Evolutionary conservation across 2,797 vertebrate genomes (phyloP).

Genomic region (Avahi laniger): DNA sequence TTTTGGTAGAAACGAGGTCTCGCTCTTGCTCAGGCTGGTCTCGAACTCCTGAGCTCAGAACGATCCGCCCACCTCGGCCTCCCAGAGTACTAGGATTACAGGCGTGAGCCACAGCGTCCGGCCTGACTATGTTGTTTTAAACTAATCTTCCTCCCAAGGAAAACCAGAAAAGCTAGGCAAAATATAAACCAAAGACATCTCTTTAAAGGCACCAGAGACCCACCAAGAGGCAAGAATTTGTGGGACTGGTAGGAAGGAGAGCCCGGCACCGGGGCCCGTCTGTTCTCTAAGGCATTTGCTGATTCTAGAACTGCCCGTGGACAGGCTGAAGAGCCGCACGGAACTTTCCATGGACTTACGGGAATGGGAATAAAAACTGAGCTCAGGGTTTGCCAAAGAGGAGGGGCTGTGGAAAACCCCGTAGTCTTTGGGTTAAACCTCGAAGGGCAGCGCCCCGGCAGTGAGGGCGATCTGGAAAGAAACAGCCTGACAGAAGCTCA

Average conservation of each 20-base stretch:
- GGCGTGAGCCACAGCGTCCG: too few relatives aligned
- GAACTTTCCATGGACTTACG: not conserved
- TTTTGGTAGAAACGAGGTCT: too few relatives aligned
- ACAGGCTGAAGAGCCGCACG: not conserved
- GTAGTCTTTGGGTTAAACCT: not conserved
- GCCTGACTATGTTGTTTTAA: not conserved
- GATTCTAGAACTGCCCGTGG: not conserved
- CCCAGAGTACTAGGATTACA: too few relatives aligned
- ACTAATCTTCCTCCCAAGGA: not conserved
- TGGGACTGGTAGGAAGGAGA: not conserved
- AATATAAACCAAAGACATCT: not conserved
- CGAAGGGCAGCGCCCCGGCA: too few relatives aligned
- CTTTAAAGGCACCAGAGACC: not conserved
- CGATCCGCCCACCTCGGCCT: too few relatives aligned
- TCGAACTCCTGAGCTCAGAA: too few relatives aligned
- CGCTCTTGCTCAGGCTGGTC: too few relatives aligned
- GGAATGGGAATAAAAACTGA: not conserved
- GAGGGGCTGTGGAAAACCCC: not conserved
- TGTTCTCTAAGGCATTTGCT: not conserved
- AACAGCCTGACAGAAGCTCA: not conserved
- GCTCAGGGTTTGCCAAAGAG: not conserved
- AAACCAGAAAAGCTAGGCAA: not conserved
- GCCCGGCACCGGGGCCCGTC: fast-evolving
- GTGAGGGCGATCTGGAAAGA: not conserved
- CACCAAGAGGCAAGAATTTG: fast-evolving